Evolutionary conservation across 2,113 vertebrate genomes (phyloP), one percentile per base, ranked within the genome.

Genomic region (Capreolus pygargus): DNA sequence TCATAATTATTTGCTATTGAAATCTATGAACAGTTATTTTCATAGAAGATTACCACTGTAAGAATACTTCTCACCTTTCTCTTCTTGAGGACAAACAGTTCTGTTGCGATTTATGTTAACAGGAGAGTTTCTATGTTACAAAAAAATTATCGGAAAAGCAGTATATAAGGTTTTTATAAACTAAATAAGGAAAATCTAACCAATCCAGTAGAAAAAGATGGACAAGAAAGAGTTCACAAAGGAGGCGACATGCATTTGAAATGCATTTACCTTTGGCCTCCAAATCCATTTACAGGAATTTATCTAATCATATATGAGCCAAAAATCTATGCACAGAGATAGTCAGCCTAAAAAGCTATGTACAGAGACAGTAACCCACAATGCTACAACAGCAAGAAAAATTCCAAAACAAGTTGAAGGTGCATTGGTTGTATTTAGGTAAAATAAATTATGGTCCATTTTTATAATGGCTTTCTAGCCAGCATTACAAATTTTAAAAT

Each of bases 401-500:
- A 21, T 91, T 64, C 76, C 43, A 28, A 82, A 79, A 57, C n/a
- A 81, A 83, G 74, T 47, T 86, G 45, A 82, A 89, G 36, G 36
- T 55, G 43, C 4, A 89, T 47, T 81, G 67, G 27, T 45, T 67
- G 28, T 89, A 19, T 54, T 89, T 54, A 54, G 28, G 25, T 74
- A 74, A 92, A 95, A 95, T 87, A 43, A 96, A 92, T 47, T 39
- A 94, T 30, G 23, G 54, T 52, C 27, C 23, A 54, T 60, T 92
- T 94, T 97, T 79, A 89, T 27, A 54, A 92, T 67, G 30, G 47
- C 88, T 60, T 92, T 94, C 27, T 94, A 97, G 57, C 27, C 43
- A 94, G 64, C 89, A 93, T 90, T 95, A 90, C 25, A 93, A 74
- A 86, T 76, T 55, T 82, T 60, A 52, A 39, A 89, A 89, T 4